Conservation (phyloP, 2,888 invertebrate species). For the Teinopalpus imperialis region DNA sequence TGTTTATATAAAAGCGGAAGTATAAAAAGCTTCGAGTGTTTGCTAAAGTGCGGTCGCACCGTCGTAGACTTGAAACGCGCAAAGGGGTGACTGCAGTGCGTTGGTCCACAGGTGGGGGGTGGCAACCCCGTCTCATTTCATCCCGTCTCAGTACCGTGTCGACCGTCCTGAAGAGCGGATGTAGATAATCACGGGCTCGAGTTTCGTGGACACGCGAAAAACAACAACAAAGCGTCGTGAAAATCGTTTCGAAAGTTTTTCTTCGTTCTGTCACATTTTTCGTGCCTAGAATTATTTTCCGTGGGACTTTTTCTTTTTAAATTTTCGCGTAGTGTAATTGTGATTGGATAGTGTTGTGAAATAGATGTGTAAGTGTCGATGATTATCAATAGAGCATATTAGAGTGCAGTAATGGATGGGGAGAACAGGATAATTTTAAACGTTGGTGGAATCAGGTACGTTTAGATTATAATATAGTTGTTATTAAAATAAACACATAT, state of each 20-base stretch:
- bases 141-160: slow-evolving; percentile 33
- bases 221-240: slow-evolving; percentile 13
- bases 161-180: slow-evolving; percentile 46
- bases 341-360: slow-evolving; percentile 36
- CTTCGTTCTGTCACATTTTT: neutral
- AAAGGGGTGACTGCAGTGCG: slow-evolving; percentile 75
- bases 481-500: slow-evolving; percentile 2
- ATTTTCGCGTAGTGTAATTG: slow-evolving; percentile 30
- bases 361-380: slow-evolving; percentile 38
- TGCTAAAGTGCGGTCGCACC: slow-evolving; percentile 31
- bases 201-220: slow-evolving; percentile 16
- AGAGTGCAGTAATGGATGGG: slow-evolving; percentile 85
- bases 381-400: slow-evolving; percentile 17
- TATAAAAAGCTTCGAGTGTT: slow-evolving; percentile 2
- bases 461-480: too few relatives aligned
- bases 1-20: slow-evolving; percentile 5
- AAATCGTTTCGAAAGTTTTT: slow-evolving; percentile 2
- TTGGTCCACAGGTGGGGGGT: slow-evolving; percentile 74
- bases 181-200: slow-evolving; percentile 23
- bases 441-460: slow-evolving; percentile 93
- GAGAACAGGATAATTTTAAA: slow-evolving; percentile 97
- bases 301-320: neutral
- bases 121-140: slow-evolving; percentile 39
- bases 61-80: slow-evolving; percentile 56
- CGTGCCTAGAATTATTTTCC: neutral